Evolutionary conservation across 1,140 invertebrate genomes (phyloP).

Genomic region (Tetragnatha versicolor): DNA sequence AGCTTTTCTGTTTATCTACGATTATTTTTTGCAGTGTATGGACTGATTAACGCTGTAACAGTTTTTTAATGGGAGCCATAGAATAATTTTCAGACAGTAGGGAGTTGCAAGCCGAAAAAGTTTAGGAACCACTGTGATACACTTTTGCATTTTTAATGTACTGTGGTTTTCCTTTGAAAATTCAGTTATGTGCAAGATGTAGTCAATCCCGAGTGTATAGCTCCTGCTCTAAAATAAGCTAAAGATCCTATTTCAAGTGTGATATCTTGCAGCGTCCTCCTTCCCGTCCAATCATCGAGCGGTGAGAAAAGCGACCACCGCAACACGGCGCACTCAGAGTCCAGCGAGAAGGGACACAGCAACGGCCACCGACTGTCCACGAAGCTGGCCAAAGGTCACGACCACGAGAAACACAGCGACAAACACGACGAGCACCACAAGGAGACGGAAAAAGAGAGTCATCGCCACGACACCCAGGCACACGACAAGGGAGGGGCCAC

Average conservation of each 20-base stretch:
- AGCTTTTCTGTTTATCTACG: too few species aligned
- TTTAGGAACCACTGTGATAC: too few species aligned
- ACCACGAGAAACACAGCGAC: conserved; percentile 27
- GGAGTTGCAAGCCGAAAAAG: too few species aligned
- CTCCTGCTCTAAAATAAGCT: neutral
- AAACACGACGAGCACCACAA: conserved; percentile 50
- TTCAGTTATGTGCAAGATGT: too few species aligned
- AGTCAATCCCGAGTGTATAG: neutral
- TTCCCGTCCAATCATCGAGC: conserved; percentile 1
- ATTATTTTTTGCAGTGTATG: too few species aligned
- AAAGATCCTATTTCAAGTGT: neutral
- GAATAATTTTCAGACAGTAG: too few species aligned
- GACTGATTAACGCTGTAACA: too few species aligned
- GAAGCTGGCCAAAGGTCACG: conserved; percentile 29
- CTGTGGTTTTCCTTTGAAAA: too few species aligned
- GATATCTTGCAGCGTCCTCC: conserved; percentile 3
- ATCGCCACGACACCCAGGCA: conserved; percentile 22
- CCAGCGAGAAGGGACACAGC: conserved; percentile 31
- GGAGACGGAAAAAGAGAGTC: conserved; percentile 35
- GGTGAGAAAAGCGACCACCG: conserved; percentile 16
- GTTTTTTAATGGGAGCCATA: too few species aligned
- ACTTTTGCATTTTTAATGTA: too few species aligned
- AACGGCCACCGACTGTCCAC: neutral
- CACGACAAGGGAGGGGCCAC: conserved; percentile 48
- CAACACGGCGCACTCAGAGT: conserved; percentile 23